phyloP scores from a whole-genome alignment of 2,888 invertebrate genomes.

The Heliconius ismenius region DNA sequence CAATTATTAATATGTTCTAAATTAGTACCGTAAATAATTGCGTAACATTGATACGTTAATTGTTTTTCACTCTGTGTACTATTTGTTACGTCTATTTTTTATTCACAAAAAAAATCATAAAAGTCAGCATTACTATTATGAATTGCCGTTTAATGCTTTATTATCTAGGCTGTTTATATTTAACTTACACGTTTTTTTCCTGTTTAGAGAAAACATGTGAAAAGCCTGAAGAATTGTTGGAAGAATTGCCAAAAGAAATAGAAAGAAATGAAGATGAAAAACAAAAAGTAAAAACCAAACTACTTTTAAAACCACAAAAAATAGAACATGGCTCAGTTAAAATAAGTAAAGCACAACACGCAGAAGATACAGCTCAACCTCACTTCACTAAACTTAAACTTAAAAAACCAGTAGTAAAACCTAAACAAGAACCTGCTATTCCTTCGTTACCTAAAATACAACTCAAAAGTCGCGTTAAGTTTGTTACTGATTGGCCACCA shows the following conservation, averaged over 20 bases:
- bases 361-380: constrained; percentile 80
- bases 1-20: no score
- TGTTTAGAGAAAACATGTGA: not conserved
- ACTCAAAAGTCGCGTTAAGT: constrained; percentile 86
- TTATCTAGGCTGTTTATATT: not conserved
- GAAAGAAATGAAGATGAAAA: constrained; percentile 48
- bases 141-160: not conserved
- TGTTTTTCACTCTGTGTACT: not conserved
- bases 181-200: constrained; percentile 12
- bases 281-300: constrained; percentile 46
- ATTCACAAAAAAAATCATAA: not conserved
- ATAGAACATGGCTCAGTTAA: constrained; percentile 83
- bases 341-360: constrained; percentile 83
- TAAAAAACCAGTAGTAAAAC: constrained; percentile 79
- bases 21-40: no score
- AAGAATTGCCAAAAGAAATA: constrained; percentile 12
- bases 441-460: constrained; percentile 84
- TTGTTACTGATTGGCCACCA: constrained; percentile 84
- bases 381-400: constrained; percentile 86
- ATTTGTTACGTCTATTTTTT: not conserved
- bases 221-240: constrained; percentile 41
- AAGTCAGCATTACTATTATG: not conserved
- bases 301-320: constrained; percentile 74
- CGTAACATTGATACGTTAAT: not conserved
- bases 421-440: constrained; percentile 69